These are phyloP conservation scores for Tipula unca DNA, from an alignment of 2,888 invertebrate genomes.

Conservation along the genomic window DNA sequence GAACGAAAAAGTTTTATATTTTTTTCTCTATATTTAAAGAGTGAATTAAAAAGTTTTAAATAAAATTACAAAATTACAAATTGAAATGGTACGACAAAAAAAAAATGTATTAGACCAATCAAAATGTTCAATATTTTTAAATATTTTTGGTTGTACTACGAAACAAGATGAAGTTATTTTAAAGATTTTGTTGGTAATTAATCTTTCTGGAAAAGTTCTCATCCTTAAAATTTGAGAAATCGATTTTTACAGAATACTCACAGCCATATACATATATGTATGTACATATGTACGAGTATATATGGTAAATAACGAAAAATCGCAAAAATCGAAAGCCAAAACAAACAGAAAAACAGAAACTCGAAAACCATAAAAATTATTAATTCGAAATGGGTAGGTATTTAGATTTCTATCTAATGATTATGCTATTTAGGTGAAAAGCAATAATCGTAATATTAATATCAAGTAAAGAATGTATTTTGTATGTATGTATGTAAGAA, in stretches of 20 bases:
- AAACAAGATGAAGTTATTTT: not conserved
- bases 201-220: not conserved
- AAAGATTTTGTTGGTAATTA: not conserved
- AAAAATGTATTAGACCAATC: not conserved
- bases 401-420: not conserved
- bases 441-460: not conserved
- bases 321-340: not conserved
- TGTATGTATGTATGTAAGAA: not conserved
- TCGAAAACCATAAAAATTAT: not conserved
- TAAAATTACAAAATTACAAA: not conserved
- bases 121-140: not conserved
- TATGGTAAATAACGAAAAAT: not conserved
- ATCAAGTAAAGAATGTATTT: not conserved
- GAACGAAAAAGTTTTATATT: not conserved
- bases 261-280: too few relatives aligned
- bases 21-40: not conserved
- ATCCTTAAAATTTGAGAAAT: not conserved
- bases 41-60: not conserved
- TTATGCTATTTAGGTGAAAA: constrained; percentile 8
- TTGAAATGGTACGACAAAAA: not conserved
- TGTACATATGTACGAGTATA: not conserved
- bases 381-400: not conserved
- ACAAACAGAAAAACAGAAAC: not conserved
- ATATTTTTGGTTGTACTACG: not conserved
- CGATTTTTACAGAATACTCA: not conserved